phyloP scores from a whole-genome alignment of 1,140 invertebrate genomes.

The Microplitis mediator region DNA sequence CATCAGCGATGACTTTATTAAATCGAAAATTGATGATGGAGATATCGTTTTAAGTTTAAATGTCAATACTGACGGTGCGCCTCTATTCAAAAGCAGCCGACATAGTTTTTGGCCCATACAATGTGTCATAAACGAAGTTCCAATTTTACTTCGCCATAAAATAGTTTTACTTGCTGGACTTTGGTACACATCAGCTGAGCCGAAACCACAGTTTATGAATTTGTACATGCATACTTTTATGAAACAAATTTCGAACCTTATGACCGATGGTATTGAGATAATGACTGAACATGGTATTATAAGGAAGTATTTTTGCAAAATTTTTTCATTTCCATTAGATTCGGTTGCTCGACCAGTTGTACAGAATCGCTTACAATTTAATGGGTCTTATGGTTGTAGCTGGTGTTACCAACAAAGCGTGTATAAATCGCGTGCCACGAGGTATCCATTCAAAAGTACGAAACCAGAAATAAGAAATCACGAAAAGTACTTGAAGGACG shows the following conservation, averaged over 20 bases:
- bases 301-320: conserved; percentile 13
- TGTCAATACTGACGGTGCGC: conserved; percentile 28
- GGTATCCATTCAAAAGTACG: neutral
- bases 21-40: conserved; percentile 8
- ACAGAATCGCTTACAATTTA: conserved; percentile 26
- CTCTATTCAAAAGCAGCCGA: neutral
- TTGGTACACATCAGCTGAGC: conserved; percentile 28
- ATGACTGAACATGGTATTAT: neutral
- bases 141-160: conserved; percentile 28
- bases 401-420: conserved; percentile 14
- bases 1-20: conserved; percentile 3
- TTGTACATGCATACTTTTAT: conserved; percentile 25
- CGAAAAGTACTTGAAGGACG: conserved; percentile 15
- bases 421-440: neutral
- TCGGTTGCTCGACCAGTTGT: conserved; percentile 5
- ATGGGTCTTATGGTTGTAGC: conserved; percentile 20
- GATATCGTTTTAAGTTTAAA: conserved; percentile 30
- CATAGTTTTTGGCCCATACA: conserved; percentile 33
- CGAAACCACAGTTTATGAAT: conserved; percentile 29
- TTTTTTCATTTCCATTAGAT: conserved; percentile 26
- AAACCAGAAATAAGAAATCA: neutral
- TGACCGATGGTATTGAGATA: conserved; percentile 22
- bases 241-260: conserved; percentile 22
- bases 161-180: conserved; percentile 26
- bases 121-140: conserved; percentile 34